Base-by-base conservation (phyloP, 1,140 invertebrate species). In the Brachionus sp. region DNA sequence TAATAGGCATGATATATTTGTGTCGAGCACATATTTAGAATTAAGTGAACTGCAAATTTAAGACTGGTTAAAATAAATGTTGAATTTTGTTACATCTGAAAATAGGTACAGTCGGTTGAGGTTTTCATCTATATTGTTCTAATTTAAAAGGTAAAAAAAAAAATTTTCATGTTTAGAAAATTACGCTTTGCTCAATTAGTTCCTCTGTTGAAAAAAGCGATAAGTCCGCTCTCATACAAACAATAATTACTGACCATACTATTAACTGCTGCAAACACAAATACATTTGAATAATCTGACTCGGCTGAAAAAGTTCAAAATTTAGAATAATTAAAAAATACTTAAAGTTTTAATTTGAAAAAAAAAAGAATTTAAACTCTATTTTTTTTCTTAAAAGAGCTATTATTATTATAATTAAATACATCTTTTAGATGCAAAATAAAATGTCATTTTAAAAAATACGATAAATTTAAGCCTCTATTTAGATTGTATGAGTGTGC, bases 361-460 rank as follows among this genome's bases (percentile, higher is more conserved):
- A 33, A 39, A 44, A 73, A 73, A 73, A 42, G 33, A 73, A 73
- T 39, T 73, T 19, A 19, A n/a, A 39, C 19, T 73, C 13, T 75
- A 12, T 70, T 70, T n/a, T 70, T 16, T 9, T 68, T 16, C 16
- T 70, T 39, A 19, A 37, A 4, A 19, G n/a, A 70, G 42, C 33
- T 39, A 44, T 39, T 73, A 42, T 73, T 73, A 73, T 73, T 73
- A 37, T 73, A 39, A 39, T 73, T 73, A 35, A 39, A 73, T 73
- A 73, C 37, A 73, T 39, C 33, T 39, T 23, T 19, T 39, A 73
- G 6, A 73, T 39, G n/a, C 16, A 42, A 39, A 73, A 73, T 29
- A 75, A 13, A 75, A 75, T 75, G 70, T 75, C 70, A 75, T 57
- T 75, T 75, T 12, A 2, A 35, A 66, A 42, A 73, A 42, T 75